A percentile compares a stretch with the other conserved stretches of the same genome.
Evolutionary conservation across 2,888 invertebrate genomes (phyloP).

Genomic region (Coelopa pilipes): DNA sequence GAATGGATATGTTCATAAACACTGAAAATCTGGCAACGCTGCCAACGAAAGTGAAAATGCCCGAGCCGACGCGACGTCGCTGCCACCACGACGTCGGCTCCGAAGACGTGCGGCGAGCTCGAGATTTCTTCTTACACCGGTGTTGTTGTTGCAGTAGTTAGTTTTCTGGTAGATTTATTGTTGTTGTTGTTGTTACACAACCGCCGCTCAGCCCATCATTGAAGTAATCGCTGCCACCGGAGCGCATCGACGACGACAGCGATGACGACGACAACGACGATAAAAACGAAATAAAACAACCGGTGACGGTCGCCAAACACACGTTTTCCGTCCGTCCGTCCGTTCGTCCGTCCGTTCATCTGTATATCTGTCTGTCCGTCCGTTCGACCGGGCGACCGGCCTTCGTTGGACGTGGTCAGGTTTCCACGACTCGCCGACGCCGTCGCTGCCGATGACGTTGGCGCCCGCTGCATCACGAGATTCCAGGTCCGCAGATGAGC

Average conservation of each 20-base stretch:
- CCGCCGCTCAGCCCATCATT: constrained; percentile 20
- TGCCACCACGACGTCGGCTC: neutral
- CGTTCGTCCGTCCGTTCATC: constrained; percentile 27
- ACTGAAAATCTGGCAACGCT: constrained; percentile 13
- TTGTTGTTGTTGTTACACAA: constrained; percentile 27
- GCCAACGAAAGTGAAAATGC: constrained; percentile 53
- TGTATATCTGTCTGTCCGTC: neutral
- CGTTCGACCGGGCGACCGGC: constrained; percentile 27
- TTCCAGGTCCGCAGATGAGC: neutral
- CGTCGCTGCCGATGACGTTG: neutral
- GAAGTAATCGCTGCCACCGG: neutral
- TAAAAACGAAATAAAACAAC: neutral
- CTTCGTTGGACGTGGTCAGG: constrained; percentile 32
- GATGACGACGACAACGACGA: neutral
- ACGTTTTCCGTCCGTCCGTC: neutral
- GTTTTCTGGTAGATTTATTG: neutral
- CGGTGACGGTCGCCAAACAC: neutral
- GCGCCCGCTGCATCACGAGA: neutral
- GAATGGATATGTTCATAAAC: no score
- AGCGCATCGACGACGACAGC: neutral
- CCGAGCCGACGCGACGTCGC: constrained; percentile 43
- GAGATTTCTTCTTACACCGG: neutral
- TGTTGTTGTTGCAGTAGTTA: neutral
- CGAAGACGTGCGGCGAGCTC: neutral
- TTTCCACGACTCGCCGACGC: neutral